phyloP scores from a whole-genome alignment of 2,113 vertebrate genomes.

The Brachirus orientalis region DNA sequence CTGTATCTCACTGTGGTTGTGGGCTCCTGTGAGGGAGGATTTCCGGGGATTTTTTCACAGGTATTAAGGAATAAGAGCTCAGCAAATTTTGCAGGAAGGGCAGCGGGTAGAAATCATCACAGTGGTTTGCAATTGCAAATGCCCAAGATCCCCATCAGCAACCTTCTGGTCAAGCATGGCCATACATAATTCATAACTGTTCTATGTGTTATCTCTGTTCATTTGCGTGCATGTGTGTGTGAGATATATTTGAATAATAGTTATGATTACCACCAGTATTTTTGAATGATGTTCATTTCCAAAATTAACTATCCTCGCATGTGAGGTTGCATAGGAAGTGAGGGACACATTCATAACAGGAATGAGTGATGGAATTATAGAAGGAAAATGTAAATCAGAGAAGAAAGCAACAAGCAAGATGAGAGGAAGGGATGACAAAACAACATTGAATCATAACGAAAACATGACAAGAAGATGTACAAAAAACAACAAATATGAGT shows the following conservation, averaged over 20 bases:
- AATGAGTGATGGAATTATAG: slow-evolving; percentile 5
- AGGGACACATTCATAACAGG: not conserved
- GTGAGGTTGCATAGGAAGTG: not conserved
- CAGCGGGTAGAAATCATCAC: slow-evolving; percentile 16
- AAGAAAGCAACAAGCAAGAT: not conserved
- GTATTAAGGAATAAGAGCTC: slow-evolving; percentile 47
- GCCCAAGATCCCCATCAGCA: slow-evolving; percentile 26
- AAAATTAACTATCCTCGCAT: not conserved
- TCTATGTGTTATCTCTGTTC: too few relatives aligned
- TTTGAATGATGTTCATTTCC: not conserved
- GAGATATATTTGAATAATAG: slow-evolving; percentile 8
- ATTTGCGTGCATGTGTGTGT: too few relatives aligned
- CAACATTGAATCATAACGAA: not conserved
- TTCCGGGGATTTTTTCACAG: slow-evolving; percentile 62
- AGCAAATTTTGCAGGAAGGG: slow-evolving; percentile 25
- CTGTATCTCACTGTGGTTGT: slow-evolving; percentile 34
- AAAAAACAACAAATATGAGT: too few relatives aligned
- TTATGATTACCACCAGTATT: not conserved
- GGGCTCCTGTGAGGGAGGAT: slow-evolving; percentile 30
- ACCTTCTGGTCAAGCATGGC: slow-evolving; percentile 25
- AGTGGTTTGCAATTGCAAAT: slow-evolving; percentile 19
- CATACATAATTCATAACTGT: slow-evolving; percentile 49
- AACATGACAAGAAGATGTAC: not conserved
- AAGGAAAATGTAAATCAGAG: slow-evolving; percentile 5
- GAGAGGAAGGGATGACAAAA: not conserved